These are phyloP conservation scores for Leptinotarsa defecta DNA, from an alignment of 1,140 invertebrate genomes.

Conservation along the genomic window DNA sequence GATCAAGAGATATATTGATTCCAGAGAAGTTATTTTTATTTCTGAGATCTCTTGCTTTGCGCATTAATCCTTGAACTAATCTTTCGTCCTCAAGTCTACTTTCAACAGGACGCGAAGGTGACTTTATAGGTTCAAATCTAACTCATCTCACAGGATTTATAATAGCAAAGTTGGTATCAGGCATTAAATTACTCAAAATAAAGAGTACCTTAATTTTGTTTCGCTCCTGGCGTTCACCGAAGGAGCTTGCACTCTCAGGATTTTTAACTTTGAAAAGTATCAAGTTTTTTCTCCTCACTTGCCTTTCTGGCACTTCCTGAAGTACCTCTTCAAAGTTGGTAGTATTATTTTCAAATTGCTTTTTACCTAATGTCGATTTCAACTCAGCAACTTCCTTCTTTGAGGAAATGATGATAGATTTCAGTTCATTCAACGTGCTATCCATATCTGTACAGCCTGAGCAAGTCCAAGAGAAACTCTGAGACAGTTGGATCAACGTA, in stretches of 20 bases:
- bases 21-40: neutral
- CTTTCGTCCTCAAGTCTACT: neutral
- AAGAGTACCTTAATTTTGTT: neutral
- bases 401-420: neutral
- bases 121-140: neutral
- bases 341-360: neutral
- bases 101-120: neutral
- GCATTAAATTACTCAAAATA: neutral
- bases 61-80: neutral
- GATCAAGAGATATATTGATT: neutral
- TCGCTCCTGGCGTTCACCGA: neutral
- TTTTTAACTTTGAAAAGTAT: no score
- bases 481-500: neutral
- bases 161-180: neutral
- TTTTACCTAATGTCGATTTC: neutral
- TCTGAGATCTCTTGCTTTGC: neutral
- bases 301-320: no score
- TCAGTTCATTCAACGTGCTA: neutral
- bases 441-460: neutral
- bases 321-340: neutral
- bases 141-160: neutral
- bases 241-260: neutral
- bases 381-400: neutral
- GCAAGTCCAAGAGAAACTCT: neutral
- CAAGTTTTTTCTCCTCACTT: no score